Base-by-base conservation (phyloP, 2,888 invertebrate species). In the Oscheius sp. region DNA sequence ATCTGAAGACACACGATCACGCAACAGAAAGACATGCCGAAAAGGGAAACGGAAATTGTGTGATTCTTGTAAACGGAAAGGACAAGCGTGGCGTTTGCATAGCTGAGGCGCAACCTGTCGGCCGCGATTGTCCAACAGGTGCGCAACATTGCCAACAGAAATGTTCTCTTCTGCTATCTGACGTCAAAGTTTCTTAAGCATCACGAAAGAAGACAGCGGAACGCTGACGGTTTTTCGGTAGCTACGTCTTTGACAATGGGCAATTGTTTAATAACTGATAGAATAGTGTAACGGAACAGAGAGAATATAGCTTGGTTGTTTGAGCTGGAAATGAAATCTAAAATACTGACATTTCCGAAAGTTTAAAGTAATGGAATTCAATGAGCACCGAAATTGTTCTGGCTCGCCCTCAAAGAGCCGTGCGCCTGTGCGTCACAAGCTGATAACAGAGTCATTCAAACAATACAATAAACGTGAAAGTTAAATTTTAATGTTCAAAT, bases 101-200 rank as follows among this genome's bases (percentile, higher is more conserved):
- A 68, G 68, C 68, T 55, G 68, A 53, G 68, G 68, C 66, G 66
- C 37, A 68, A 68, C 68, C 55, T 68, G 68, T 68, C 68, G 53
- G 37, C 55, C 1, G 35, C 68, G 55, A 13, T 53, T 55, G 59
- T 60, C 35, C 32, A 10, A 37, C 55, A 35, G 21, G 68, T 53
- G 68, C 53, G 59, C 51, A 37, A 50, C 65, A 65, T 65, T 48
- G 21, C 35, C 60, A 42, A 42, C 42, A 42, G 42, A 42, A 42
- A 42, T 42, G 42, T 42, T 7, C 42, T 42, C 7, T 42, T 42
- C 42, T 42, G 3, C 42, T 42, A 5, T 42, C 42, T 42, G 42
- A 42, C 42, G 42, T 42, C 42, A 42, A 42, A 42, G 7, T 42
- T 42, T 42, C 42, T 42, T 42, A 42, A 42, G 42, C 3, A 42